Conservation (phyloP, 1,140 invertebrate species). For the Lasioglossum albipes region DNA sequence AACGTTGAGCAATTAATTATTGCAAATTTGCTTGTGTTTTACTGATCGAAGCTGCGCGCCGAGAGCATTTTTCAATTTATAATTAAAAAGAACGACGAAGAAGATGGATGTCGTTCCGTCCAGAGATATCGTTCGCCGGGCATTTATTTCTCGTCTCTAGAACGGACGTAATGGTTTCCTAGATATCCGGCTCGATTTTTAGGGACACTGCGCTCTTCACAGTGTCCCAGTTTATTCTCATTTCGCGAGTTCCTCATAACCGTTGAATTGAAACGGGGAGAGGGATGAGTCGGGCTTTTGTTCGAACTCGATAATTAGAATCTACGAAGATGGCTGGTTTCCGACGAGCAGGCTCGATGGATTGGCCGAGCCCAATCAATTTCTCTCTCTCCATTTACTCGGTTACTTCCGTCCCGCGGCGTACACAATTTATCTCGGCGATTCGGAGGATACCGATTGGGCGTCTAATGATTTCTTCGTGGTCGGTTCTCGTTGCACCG, state of each 20-base stretch:
- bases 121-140: too few relatives aligned
- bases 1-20: too few relatives aligned
- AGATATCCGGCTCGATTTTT: neutral
- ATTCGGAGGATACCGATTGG: neutral
- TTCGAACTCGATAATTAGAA: slow-evolving; percentile 3
- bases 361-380: neutral
- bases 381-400: neutral
- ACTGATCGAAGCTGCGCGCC: too few relatives aligned
- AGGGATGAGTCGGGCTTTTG: neutral
- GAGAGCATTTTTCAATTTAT: too few relatives aligned
- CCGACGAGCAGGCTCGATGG: neutral
- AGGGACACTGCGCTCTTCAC: neutral
- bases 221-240: neutral
- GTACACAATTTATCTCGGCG: neutral
- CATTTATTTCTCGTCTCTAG: neutral
- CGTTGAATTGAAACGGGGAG: too few relatives aligned
- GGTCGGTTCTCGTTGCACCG: neutral
- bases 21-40: too few relatives aligned
- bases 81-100: neutral
- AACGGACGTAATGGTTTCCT: neutral
- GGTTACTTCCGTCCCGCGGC: neutral
- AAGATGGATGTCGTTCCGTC: neutral
- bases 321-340: neutral
- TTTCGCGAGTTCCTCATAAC: neutral
- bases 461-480: neutral